phyloP scores from a whole-genome alignment of 2,797 vertebrate genomes.

The Helarctos malayanus region DNA sequence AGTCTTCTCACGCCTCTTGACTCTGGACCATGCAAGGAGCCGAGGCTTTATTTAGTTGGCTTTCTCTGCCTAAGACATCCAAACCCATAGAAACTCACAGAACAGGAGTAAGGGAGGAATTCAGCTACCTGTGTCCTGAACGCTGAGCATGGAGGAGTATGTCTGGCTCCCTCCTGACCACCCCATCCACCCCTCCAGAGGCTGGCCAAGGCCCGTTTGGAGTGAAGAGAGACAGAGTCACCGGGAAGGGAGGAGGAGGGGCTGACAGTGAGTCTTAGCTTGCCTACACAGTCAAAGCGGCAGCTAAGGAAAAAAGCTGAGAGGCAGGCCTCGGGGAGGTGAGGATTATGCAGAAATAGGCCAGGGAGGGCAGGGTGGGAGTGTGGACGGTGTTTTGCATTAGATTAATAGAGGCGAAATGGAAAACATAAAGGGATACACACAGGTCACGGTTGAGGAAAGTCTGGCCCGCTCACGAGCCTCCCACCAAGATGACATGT shows the following conservation, averaged over 20 bases:
- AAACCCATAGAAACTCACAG: not conserved
- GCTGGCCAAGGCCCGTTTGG: not conserved
- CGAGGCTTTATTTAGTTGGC: not conserved
- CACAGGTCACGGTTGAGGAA: not conserved
- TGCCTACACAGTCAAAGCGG: slow-evolving; percentile 75
- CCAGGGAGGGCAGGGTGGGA: not conserved
- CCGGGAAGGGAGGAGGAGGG: slow-evolving; percentile 84
- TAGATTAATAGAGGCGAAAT: not conserved
- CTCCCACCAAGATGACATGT: not conserved
- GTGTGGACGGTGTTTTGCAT: not conserved
- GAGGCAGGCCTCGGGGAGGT: not conserved
- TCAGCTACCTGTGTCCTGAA: not conserved
- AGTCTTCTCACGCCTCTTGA: not conserved
- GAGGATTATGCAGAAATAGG: not conserved
- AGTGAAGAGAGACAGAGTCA: slow-evolving; percentile 69
- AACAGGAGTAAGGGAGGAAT: not conserved
- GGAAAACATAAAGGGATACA: not conserved
- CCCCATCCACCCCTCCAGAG: not conserved
- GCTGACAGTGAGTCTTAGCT: slow-evolving; percentile 83
- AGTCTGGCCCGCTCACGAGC: not conserved
- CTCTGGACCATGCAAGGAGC: not conserved
- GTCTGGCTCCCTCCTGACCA: not conserved
- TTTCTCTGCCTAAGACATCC: not conserved
- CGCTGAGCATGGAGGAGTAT: not conserved
- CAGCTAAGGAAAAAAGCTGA: slow-evolving; percentile 74